Base-by-base conservation (phyloP, 1,140 invertebrate species). In the Drosophila rufa region DNA sequence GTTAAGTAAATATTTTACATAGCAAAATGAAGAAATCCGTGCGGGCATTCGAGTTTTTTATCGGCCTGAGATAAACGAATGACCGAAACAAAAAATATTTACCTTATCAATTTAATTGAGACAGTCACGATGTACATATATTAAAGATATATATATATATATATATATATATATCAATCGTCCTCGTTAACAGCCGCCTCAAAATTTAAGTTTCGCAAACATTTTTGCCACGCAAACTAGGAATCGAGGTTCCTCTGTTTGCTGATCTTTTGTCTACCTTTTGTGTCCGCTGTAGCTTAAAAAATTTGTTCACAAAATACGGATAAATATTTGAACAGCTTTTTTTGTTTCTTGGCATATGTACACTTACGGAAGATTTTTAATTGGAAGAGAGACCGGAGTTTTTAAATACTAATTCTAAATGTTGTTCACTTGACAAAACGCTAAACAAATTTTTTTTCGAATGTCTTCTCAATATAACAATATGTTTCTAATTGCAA, bases 1-100 rank as follows among this genome's bases (percentile, higher is more conserved):
- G 38, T 22, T 25, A 33, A 17, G 73, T 75, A 76, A 68, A 82
- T 64, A 75, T 75, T 80, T 84, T 80, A 69, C 66, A 65, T 61
- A 48, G 47, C 61, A 56, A 71, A 60, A 57, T 51, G 48, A 42
- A 62, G 46, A 60, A 19, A 61, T 48, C 50, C 57, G 67, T 43
- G 60, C 51, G 40, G 77, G 68, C 81, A 80, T 38, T 81, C 42
- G 17, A 19, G 51, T 45, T 55, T 77, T 64, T 82, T 86, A 86
- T 86, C 82, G 79, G 80, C n/a, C 45, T 36, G 30, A 82, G 79
- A 79, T 87, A 87, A 82, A 76, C 50, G 80, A 80, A 77, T 74
- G 43, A 25, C 42, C 30, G 50, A 65, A 69, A 75, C 62, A 65
- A 75, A 73, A 61, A 64, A 79, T 50, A 62, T 62, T 65, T 75